Percentiles rank a stretch among this genome's conserved stretches.
phyloP scores from a whole-genome alignment of 1,140 invertebrate species.

The Calephelis virginiensis region DNA sequence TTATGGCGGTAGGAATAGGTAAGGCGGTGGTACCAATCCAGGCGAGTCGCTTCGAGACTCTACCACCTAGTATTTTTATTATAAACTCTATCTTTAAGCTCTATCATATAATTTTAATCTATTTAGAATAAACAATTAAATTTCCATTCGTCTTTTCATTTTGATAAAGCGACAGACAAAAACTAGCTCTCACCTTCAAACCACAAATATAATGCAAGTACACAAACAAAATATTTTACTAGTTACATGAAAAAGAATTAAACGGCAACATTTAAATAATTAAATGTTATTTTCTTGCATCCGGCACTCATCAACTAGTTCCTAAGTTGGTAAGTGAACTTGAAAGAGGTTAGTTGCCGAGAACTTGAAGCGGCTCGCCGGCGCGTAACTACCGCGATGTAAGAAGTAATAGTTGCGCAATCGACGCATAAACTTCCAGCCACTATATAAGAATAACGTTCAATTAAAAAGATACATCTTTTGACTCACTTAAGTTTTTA shows the following conservation, averaged over 20 bases:
- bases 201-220: not conserved
- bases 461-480: not conserved
- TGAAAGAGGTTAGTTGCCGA: constrained; percentile 61
- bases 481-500: not conserved
- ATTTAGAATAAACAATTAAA: no score
- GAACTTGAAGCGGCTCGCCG: constrained; percentile 54
- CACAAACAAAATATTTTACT: not conserved
- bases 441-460: constrained; percentile 9
- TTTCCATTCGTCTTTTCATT: no score
- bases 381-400: constrained; percentile 41
- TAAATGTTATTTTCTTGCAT: constrained; percentile 13
- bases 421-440: constrained; percentile 31
- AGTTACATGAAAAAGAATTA: not conserved
- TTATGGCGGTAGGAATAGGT: no score
- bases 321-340: constrained; percentile 34
- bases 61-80: no score
- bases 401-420: constrained; percentile 42
- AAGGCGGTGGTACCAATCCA: no score
- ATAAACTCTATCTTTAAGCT: no score
- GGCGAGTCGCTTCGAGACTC: no score
- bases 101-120: no score
- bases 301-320: constrained; percentile 18
- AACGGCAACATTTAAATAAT: not conserved
- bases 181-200: no score
- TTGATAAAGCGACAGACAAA: no score